These are phyloP conservation scores for Machimus atricapillus DNA, from an alignment of 2,888 invertebrate genomes.

Conservation along the genomic window DNA sequence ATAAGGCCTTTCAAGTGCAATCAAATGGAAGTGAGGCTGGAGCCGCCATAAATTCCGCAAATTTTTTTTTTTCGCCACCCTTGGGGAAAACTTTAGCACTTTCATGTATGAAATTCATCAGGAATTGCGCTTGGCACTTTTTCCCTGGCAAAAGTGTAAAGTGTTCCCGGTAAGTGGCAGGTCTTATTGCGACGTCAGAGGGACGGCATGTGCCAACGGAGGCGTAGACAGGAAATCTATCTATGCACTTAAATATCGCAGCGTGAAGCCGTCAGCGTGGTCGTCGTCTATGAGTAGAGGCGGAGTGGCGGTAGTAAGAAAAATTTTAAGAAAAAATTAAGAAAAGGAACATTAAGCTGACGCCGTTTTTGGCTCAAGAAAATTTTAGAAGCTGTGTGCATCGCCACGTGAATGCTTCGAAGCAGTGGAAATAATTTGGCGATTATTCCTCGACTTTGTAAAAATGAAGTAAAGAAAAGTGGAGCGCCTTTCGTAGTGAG, in stretches of 20 bases:
- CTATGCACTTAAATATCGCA: not conserved
- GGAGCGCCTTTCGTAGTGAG: not conserved
- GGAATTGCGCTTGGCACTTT: not conserved
- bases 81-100: not conserved
- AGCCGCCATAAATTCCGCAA: not conserved
- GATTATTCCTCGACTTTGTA: not conserved
- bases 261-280: not conserved
- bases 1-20: not conserved
- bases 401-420: not conserved
- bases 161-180: not conserved
- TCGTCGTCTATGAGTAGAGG: not conserved
- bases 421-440: not conserved
- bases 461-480: not conserved
- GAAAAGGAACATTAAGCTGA: not conserved
- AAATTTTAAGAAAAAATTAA: not conserved
- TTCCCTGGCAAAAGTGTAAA: not conserved
- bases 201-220: not conserved
- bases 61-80: not conserved
- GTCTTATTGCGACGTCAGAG: not conserved
- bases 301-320: not conserved
- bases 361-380: not conserved
- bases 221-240: not conserved
- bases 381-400: not conserved
- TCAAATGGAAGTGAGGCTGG: not conserved
- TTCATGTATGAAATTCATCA: not conserved